Evolutionary conservation across 2,797 vertebrate species (phyloP).

Genomic region (Picus viridis): DNA sequence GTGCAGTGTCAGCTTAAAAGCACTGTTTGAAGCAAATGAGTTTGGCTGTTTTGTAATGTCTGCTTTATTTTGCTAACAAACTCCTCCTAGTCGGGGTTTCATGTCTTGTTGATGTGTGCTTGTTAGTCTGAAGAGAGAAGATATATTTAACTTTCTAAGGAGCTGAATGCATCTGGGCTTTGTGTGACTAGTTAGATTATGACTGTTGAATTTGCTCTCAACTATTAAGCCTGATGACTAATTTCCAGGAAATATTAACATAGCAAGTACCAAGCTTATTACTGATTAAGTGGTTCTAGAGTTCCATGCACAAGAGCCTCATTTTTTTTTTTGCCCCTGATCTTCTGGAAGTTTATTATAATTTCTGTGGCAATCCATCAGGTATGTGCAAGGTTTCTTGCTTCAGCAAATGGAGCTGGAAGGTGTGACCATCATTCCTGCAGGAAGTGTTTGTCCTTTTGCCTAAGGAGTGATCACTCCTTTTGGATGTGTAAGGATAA

Average conservation of each 20-base stretch:
- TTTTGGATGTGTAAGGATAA: not conserved
- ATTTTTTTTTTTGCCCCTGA: not conserved
- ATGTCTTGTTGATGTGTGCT: not conserved
- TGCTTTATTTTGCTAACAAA: conserved; percentile 59
- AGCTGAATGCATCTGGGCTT: conserved; percentile 16
- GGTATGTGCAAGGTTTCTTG: not conserved
- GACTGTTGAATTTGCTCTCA: conserved; percentile 1
- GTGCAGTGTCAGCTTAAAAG: conserved; percentile 2
- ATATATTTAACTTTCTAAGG: not conserved
- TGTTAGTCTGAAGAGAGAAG: conserved; percentile 20
- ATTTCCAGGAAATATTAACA: not conserved
- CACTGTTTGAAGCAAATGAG: conserved; percentile 44
- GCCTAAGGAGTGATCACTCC: not conserved
- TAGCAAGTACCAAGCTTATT: not conserved
- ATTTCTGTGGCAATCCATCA: not conserved
- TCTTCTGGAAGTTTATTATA: not conserved
- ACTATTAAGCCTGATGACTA: not conserved
- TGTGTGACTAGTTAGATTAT: not conserved
- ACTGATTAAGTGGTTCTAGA: not conserved
- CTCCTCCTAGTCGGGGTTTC: conserved; percentile 18
- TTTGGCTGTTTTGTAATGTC: conserved; percentile 42
- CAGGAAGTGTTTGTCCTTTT: not conserved
- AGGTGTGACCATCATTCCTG: not conserved
- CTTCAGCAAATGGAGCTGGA: not conserved
- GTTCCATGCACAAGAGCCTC: not conserved